These are phyloP conservation scores for Scolopax mira DNA, from an alignment of 2,113 vertebrate genomes.

Conservation along the genomic window DNA sequence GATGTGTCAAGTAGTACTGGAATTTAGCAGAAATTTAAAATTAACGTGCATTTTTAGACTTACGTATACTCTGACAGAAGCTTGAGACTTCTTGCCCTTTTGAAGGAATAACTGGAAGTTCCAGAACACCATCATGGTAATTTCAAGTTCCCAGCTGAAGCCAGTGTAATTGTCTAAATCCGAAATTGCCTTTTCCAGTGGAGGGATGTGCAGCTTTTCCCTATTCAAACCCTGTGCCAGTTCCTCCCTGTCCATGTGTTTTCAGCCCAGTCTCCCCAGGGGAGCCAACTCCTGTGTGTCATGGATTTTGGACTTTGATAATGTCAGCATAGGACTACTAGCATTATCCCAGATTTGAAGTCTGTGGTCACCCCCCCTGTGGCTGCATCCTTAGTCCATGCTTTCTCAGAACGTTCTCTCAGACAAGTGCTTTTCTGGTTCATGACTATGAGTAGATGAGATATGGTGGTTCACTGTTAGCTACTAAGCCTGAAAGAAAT, in stretches of 20 bases:
- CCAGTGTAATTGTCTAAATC: fast-evolving
- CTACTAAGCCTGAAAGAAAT: not conserved
- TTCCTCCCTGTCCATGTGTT: not conserved
- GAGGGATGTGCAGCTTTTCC: not conserved
- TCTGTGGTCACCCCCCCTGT: not conserved
- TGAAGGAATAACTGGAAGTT: not conserved
- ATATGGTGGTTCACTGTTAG: not conserved
- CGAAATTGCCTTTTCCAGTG: not conserved
- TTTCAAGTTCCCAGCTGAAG: not conserved
- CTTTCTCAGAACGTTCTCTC: not conserved
- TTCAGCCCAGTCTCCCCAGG: not conserved
- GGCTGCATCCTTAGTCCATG: fast-evolving
- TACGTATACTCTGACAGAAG: not conserved
- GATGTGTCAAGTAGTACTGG: not conserved
- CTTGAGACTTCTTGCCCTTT: not conserved
- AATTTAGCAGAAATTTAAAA: not conserved
- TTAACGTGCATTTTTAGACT: not conserved
- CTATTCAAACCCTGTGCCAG: not conserved
- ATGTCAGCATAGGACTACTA: fast-evolving
- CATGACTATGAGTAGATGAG: not conserved
- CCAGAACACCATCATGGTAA: not conserved
- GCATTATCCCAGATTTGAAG: not conserved
- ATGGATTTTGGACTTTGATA: fast-evolving
- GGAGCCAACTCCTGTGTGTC: fast-evolving
- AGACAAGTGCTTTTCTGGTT: not conserved